Percentiles rank a stretch among this genome's conserved stretches.
Conservation (phyloP, 1,140 invertebrate genomes). For the Holcopasites calliopsidis region DNA sequence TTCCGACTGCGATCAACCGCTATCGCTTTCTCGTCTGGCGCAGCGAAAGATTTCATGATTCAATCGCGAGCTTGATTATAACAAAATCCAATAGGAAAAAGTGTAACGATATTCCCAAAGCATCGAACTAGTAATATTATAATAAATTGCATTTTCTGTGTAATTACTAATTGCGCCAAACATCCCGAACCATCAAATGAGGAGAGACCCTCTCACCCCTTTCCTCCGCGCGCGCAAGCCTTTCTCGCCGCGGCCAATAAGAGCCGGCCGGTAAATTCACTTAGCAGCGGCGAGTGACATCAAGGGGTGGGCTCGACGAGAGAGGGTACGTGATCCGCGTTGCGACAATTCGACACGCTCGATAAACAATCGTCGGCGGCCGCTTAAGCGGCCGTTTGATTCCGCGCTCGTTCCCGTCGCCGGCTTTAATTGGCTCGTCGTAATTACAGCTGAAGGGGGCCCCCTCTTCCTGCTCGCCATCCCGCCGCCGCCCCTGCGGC, state of each 20-base stretch:
- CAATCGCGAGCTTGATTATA: neutral
- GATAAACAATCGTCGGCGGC: conserved; percentile 45
- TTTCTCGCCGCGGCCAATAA: neutral
- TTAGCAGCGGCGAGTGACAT: neutral
- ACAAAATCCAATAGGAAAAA: neutral
- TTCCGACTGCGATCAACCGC: neutral
- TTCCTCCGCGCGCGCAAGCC: no score
- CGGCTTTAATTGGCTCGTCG: conserved; percentile 64
- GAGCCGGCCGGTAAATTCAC: neutral
- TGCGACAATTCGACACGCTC: conserved; percentile 43
- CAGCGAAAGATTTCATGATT: conserved; percentile 10
- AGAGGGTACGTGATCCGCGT: conserved; percentile 42
- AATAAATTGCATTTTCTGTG: no score
- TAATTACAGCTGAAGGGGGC: conserved; percentile 51
- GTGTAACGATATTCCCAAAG: neutral
- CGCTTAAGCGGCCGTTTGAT: conserved; percentile 51
- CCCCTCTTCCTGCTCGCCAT: neutral
- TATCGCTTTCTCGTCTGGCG: neutral
- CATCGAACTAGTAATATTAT: no score
- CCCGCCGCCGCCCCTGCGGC: neutral
- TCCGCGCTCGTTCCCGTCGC: conserved; percentile 34
- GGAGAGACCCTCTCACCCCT: no score
- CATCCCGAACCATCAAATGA: no score
- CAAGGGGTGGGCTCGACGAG: neutral
- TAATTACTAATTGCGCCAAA: no score